phyloP scores from a whole-genome alignment of 2,888 invertebrate species.

The Phalangium opilio region DNA sequence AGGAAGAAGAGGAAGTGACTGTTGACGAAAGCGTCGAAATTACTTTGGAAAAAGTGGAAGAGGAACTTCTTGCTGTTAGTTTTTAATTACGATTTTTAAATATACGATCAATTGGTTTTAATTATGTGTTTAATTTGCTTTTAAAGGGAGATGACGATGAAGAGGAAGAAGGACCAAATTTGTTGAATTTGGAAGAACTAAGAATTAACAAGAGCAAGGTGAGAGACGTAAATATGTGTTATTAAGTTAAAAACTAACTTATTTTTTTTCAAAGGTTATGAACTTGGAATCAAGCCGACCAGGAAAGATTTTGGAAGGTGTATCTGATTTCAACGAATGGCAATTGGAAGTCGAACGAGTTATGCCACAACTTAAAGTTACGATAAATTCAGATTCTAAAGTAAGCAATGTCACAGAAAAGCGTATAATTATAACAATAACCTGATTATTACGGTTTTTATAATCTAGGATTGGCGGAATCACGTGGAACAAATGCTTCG shows the following conservation, averaged over 20 bases:
- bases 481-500: constrained; percentile 83
- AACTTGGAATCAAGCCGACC: constrained; percentile 25
- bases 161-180: too few species aligned
- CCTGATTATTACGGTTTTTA: too few species aligned
- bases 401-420: too few species aligned
- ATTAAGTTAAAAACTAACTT: too few species aligned
- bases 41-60: constrained; percentile 64
- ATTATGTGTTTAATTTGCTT: too few species aligned
- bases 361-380: constrained; percentile 59
- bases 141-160: too few species aligned
- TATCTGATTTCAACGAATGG: constrained; percentile 61
- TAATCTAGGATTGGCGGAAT: constrained; percentile 80
- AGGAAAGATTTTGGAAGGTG: constrained; percentile 45
- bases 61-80: constrained; percentile 44
- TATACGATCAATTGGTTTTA: too few species aligned
- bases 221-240: too few species aligned
- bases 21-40: constrained; percentile 70
- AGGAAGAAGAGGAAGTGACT: constrained; percentile 36
- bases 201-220: too few species aligned
- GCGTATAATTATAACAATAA: too few species aligned
- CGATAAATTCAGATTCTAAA: constrained; percentile 38
- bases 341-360: constrained; percentile 85
- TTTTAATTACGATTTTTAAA: too few species aligned
- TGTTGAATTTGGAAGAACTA: too few species aligned
- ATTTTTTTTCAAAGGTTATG: not conserved